A percentile compares a stretch with the other conserved stretches of the same genome.
Conservation (phyloP, 2,888 invertebrate species). For the Zaprionus lineosus region DNA sequence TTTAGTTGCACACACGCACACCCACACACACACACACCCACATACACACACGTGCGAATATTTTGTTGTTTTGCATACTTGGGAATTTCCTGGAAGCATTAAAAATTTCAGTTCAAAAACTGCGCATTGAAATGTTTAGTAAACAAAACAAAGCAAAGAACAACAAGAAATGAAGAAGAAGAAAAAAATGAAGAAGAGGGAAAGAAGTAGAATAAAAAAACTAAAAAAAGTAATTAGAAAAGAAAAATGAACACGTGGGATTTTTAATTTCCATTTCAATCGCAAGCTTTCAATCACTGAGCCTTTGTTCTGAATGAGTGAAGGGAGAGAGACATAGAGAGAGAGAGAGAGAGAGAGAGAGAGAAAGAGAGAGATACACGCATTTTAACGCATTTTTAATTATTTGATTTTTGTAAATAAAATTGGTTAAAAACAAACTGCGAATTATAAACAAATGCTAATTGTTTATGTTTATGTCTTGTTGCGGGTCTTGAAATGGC, state of each 20-base stretch:
- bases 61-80: slow-evolving; percentile 39
- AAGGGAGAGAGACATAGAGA: no score
- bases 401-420: slow-evolving; percentile 32
- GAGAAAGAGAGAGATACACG: no score
- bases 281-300: slow-evolving; percentile 23
- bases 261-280: slow-evolving; percentile 18
- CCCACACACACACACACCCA: background rate
- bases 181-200: slow-evolving; percentile 15
- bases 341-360: no score
- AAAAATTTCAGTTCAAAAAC: slow-evolving; percentile 33
- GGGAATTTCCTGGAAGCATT: slow-evolving; percentile 65
- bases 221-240: slow-evolving; percentile 6
- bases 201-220: background rate
- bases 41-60: background rate
- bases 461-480: slow-evolving; percentile 10
- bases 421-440: slow-evolving; percentile 13
- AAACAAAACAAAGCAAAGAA: slow-evolving; percentile 48
- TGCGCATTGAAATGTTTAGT: slow-evolving; percentile 42
- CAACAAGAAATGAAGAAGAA: slow-evolving; percentile 34
- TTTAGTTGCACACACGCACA: slow-evolving; percentile 3
- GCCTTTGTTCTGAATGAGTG: no score
- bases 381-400: slow-evolving; percentile 33
- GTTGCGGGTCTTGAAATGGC: slow-evolving; percentile 3
- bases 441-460: background rate
- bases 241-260: slow-evolving; percentile 22